Evolutionary conservation across 92 coral and sea anemone genomes (phyloP).

Genomic region (Galaxea fascicularis): DNA sequence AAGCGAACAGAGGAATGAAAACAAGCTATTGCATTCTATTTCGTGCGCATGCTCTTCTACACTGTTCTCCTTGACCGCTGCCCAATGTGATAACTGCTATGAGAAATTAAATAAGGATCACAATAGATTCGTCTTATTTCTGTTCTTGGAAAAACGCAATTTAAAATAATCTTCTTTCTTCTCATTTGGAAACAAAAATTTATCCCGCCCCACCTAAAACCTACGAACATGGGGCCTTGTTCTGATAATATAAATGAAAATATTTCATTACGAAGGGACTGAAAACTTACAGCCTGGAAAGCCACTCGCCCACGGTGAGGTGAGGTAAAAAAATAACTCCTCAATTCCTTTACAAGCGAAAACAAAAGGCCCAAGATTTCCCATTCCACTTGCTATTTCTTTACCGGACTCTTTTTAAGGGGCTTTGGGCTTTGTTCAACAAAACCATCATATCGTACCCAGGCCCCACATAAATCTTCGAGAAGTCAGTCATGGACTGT

Average conservation of each 20-base stretch:
- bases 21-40: not conserved
- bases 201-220: constrained; percentile 2
- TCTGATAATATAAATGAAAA: not conserved
- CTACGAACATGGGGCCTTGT: constrained; percentile 7
- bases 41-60: not conserved
- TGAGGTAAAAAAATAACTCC: not conserved
- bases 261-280: not conserved
- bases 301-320: not conserved
- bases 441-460: too few relatives aligned
- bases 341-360: not conserved
- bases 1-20: not conserved
- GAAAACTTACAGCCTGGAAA: not conserved
- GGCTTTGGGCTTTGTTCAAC: too few relatives aligned
- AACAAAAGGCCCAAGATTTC: not conserved
- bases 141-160: constrained; percentile 22
- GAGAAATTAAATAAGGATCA: constrained; percentile 37
- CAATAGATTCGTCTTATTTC: constrained; percentile 38
- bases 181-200: constrained; percentile 7
- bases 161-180: constrained; percentile 15
- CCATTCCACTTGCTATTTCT: not conserved
- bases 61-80: not conserved
- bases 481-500: too few relatives aligned
- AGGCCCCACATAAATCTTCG: too few relatives aligned
- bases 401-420: not conserved
- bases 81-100: not conserved